phyloP scores from a whole-genome alignment of 2,888 invertebrate genomes.

The Callimorpha dominula region DNA sequence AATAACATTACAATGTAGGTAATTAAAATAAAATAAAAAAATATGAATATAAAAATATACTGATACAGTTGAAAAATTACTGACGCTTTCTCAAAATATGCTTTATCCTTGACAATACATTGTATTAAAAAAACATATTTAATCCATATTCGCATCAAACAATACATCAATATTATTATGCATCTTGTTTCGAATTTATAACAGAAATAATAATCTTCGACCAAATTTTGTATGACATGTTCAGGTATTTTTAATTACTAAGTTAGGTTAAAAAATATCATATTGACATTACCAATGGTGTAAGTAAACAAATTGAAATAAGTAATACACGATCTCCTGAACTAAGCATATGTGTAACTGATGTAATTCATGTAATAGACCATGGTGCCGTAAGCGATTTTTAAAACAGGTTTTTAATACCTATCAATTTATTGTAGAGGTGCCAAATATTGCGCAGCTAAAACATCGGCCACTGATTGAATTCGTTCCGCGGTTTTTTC shows the following conservation, averaged over 20 bases:
- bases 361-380: neutral
- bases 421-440: conserved; percentile 22
- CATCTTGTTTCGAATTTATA: too few relatives aligned
- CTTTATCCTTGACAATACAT: too few relatives aligned
- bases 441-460: conserved; percentile 39
- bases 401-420: neutral
- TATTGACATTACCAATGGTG: neutral
- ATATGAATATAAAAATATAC: neutral
- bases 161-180: too few relatives aligned
- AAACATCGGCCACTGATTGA: conserved; percentile 53
- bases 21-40: neutral
- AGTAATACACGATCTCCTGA: neutral
- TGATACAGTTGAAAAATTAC: neutral
- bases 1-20: neutral
- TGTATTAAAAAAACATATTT: too few relatives aligned
- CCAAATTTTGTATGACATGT: neutral
- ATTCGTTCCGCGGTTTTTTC: conserved; percentile 49
- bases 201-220: too few relatives aligned
- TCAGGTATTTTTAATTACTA: neutral
- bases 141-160: too few relatives aligned
- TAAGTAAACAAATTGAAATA: neutral
- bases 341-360: neutral
- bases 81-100: too few relatives aligned
- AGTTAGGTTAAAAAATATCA: neutral
- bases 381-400: neutral